Conservation (phyloP, 2,797 vertebrate genomes). For the Apogon hyalosoma region DNA sequence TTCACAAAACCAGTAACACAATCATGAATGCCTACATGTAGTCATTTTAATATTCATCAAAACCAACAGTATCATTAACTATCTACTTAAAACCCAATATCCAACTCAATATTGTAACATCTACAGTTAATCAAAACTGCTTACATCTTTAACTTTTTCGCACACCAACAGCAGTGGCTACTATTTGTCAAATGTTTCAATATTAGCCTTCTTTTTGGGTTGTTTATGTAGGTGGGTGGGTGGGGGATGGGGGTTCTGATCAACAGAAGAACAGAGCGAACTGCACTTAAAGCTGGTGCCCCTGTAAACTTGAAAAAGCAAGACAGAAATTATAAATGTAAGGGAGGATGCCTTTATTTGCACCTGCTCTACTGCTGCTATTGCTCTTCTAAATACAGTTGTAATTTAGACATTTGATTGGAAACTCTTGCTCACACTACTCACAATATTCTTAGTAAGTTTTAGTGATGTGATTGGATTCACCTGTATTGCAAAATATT, state of each 20-base stretch:
- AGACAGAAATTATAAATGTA: slow-evolving; percentile 48
- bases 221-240: slow-evolving; percentile 18
- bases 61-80: slow-evolving; percentile 29
- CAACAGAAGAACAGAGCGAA: slow-evolving; percentile 47
- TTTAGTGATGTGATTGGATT: slow-evolving; percentile 46
- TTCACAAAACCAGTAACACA: slow-evolving; percentile 56
- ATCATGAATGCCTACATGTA: slow-evolving; percentile 53
- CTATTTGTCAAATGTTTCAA: slow-evolving; percentile 25
- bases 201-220: slow-evolving; percentile 34
- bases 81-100: slow-evolving; percentile 21
- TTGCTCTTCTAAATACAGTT: slow-evolving; percentile 52
- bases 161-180: slow-evolving; percentile 46
- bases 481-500: slow-evolving; percentile 45
- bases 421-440: slow-evolving; percentile 43
- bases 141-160: slow-evolving; percentile 16
- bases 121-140: slow-evolving; percentile 41
- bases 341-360: slow-evolving; percentile 61
- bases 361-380: slow-evolving; percentile 73
- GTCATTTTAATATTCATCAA: slow-evolving; percentile 39
- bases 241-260: slow-evolving; percentile 15
- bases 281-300: slow-evolving; percentile 61
- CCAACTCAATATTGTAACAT: slow-evolving; percentile 36
- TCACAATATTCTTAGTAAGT: slow-evolving; percentile 42
- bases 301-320: slow-evolving; percentile 71
- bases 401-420: slow-evolving; percentile 35